Evolutionary conservation across 2,888 invertebrate genomes (phyloP).

Genomic region (Odontocerum albicorne): DNA sequence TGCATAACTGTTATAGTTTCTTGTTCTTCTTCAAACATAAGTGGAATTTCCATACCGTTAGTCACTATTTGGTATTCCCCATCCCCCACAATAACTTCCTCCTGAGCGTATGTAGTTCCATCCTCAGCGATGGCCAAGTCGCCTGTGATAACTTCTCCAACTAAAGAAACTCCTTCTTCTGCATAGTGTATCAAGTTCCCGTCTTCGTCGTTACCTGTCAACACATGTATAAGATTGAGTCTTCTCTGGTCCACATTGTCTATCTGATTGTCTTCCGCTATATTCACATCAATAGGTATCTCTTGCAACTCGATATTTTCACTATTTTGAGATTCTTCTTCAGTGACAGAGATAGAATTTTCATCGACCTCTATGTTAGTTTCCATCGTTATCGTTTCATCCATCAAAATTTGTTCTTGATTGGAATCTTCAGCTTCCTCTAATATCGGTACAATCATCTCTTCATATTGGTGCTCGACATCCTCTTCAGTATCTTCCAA

Average conservation of each 20-base stretch:
- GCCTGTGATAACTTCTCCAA: slow-evolving; percentile 4
- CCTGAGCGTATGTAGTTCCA: slow-evolving; percentile 44
- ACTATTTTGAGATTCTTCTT: not conserved
- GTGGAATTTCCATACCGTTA: slow-evolving; percentile 49
- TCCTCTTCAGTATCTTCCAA: slow-evolving; percentile 37
- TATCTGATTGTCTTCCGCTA: not conserved
- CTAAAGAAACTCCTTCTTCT: slow-evolving; percentile 10
- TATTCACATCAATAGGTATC: not conserved
- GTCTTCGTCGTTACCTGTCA: slow-evolving; percentile 16
- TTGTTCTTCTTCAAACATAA: slow-evolving; percentile 52
- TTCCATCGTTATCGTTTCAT: no score
- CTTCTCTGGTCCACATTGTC: slow-evolving; percentile 8
- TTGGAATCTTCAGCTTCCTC: not conserved
- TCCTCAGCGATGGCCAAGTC: slow-evolving; percentile 38
- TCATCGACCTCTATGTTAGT: slow-evolving; percentile 1
- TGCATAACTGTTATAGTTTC: slow-evolving; percentile 49
- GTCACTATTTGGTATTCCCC: slow-evolving; percentile 47
- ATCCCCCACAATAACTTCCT: slow-evolving; percentile 48
- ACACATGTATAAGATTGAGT: slow-evolving; percentile 27
- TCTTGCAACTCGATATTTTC: slow-evolving; percentile 1
- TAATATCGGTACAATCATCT: not conserved
- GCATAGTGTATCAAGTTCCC: slow-evolving; percentile 24
- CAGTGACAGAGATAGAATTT: not conserved
- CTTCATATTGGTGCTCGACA: not conserved
- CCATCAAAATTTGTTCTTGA: not conserved